Conservation (phyloP, 2,888 invertebrate species). For the Diploptera punctata region DNA sequence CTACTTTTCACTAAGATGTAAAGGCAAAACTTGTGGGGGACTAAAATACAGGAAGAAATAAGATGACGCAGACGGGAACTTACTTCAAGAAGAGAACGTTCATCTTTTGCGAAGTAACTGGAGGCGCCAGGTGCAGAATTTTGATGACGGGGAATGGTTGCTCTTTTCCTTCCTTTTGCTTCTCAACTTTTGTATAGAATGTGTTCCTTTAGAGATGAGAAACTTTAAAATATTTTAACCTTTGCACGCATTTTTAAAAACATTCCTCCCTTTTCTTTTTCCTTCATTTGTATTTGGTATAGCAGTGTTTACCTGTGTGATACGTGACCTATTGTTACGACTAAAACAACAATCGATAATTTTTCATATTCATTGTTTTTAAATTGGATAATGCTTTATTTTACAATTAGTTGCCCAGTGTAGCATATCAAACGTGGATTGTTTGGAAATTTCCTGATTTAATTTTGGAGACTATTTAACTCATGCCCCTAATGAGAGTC, state of each 20-base stretch:
- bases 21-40: conserved; percentile 24
- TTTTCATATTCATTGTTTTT: too few relatives aligned
- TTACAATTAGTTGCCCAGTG: too few relatives aligned
- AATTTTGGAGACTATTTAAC: too few relatives aligned
- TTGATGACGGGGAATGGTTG: conserved; percentile 35
- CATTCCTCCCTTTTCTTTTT: too few relatives aligned
- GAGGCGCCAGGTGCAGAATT: conserved; percentile 39
- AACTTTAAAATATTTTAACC: neutral
- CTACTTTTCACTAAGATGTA: conserved; percentile 20
- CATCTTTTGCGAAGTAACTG: conserved; percentile 35
- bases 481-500: too few relatives aligned
- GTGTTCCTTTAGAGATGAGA: conserved; percentile 17
- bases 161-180: conserved; percentile 22
- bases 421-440: too few relatives aligned
- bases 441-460: too few relatives aligned
- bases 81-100: conserved; percentile 26
- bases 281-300: too few relatives aligned
- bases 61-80: conserved; percentile 20
- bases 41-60: conserved; percentile 36
- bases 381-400: too few relatives aligned
- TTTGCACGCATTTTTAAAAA: neutral
- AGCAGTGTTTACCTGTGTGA: too few relatives aligned
- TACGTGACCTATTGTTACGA: too few relatives aligned
- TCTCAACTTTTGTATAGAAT: conserved; percentile 26
- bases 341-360: too few relatives aligned